A percentile compares a stretch with the other conserved stretches of the same genome.
Evolutionary conservation across 2,113 vertebrate species (phyloP).

Genomic region (Callionymus lyra): DNA sequence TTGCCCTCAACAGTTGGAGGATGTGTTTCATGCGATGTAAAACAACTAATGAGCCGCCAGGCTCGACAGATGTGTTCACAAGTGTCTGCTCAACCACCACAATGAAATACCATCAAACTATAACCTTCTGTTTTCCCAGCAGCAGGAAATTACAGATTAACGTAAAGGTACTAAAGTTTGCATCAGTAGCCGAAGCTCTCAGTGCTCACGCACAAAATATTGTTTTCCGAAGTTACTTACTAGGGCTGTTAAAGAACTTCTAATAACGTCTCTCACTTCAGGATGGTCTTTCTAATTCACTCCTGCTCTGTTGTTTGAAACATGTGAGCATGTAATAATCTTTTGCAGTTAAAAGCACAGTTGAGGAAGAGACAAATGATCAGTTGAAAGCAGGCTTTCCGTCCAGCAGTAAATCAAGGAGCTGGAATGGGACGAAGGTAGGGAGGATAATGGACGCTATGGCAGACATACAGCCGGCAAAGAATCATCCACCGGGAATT

Average conservation of each 20-base stretch:
- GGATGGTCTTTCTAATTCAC: slow-evolving; percentile 7
- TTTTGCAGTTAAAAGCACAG: slow-evolving; percentile 11
- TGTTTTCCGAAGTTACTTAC: too few relatives aligned
- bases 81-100: slow-evolving; percentile 36
- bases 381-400: slow-evolving; percentile 29
- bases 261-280: slow-evolving; percentile 6
- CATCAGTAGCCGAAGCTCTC: too few relatives aligned
- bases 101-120: slow-evolving; percentile 64
- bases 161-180: slow-evolving; percentile 33
- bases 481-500: slow-evolving; percentile 26
- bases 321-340: slow-evolving; percentile 7
- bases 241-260: slow-evolving; percentile 3
- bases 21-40: slow-evolving; percentile 1
- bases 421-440: slow-evolving; percentile 22
- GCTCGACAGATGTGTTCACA: slow-evolving; percentile 1
- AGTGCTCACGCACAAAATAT: too few relatives aligned
- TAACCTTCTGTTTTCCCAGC: slow-evolving; percentile 40
- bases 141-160: slow-evolving; percentile 53
- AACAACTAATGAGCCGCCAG: too few relatives aligned
- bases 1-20: slow-evolving; percentile 5
- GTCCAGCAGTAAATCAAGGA: slow-evolving; percentile 38
- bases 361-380: slow-evolving; percentile 23
- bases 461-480: slow-evolving; percentile 33
- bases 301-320: slow-evolving; percentile 4
- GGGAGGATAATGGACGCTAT: slow-evolving; percentile 44